Conservation (phyloP, 2,797 vertebrate genomes). For the Calcarius lapponicus region DNA sequence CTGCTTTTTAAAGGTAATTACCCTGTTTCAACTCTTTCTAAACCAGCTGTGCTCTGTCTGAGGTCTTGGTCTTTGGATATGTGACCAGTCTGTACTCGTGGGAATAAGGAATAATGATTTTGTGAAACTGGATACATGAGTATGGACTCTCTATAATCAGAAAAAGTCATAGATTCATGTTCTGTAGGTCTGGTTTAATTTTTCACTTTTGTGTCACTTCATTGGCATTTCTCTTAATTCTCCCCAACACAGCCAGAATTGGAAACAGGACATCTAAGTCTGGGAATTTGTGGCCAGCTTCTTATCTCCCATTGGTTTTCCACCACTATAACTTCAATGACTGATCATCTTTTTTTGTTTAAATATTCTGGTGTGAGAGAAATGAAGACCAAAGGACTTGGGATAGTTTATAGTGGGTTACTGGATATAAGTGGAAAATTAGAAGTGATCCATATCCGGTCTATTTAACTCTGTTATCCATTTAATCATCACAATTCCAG, state of each 20-base stretch:
- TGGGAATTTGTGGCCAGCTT: constrained; percentile 40
- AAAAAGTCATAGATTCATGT: constrained; percentile 10
- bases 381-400: constrained; percentile 27
- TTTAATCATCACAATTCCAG: constrained; percentile 23
- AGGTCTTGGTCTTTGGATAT: constrained; percentile 7
- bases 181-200: constrained; percentile 48
- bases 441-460: constrained; percentile 31
- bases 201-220: constrained; percentile 53
- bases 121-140: constrained; percentile 5
- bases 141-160: constrained; percentile 11
- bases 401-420: constrained; percentile 49
- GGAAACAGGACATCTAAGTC: constrained; percentile 47
- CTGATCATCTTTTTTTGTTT: constrained; percentile 52
- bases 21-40: neutral
- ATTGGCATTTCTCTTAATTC: constrained; percentile 57
- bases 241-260: constrained; percentile 27
- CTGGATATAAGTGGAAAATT: constrained; percentile 27
- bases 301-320: constrained; percentile 49
- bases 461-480: constrained; percentile 2
- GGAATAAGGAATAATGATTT: constrained; percentile 19
- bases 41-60: neutral
- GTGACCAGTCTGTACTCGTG: neutral
- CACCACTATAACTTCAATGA: neutral
- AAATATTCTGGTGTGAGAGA: constrained; percentile 47
- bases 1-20: constrained; percentile 9